phyloP scores from a whole-genome alignment of 2,888 invertebrate genomes.

The Embidobia sp. region DNA sequence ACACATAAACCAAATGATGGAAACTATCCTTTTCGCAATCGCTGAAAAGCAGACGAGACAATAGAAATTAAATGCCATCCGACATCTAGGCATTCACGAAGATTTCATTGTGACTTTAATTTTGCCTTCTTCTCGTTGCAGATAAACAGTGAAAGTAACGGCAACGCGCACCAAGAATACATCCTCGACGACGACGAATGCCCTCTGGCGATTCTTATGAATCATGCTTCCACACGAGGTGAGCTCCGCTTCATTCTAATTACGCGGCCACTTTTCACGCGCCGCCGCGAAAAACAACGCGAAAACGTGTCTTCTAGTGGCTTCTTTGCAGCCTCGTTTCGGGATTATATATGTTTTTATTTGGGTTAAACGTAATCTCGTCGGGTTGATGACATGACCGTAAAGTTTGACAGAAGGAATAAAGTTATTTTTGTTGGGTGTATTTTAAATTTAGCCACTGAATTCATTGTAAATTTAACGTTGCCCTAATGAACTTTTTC shows the following conservation, averaged over 20 bases:
- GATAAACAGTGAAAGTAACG: constrained; percentile 82
- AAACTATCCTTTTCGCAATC: constrained; percentile 3
- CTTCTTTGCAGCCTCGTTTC: constrained; percentile 11
- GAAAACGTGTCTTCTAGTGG: background rate
- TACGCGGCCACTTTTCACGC: constrained; percentile 16
- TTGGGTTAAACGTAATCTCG: constrained; percentile 20
- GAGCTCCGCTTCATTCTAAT: constrained; percentile 81
- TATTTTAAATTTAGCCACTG: too few species aligned
- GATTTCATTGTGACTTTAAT: constrained; percentile 38
- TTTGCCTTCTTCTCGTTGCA: constrained; percentile 65
- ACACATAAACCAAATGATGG: too few species aligned
- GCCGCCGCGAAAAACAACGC: background rate
- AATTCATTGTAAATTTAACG: too few species aligned
- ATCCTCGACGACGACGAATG: constrained; percentile 98
- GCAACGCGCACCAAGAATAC: constrained; percentile 91
- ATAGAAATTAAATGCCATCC: constrained; percentile 48
- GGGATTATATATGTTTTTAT: constrained; percentile 11
- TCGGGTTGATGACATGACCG: constrained; percentile 2
- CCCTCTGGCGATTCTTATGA: constrained; percentile 96
- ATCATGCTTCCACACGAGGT: constrained; percentile 93
- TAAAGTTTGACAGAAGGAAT: too few species aligned
- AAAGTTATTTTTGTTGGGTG: background rate
- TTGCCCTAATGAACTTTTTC: too few species aligned
- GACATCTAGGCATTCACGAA: background rate
- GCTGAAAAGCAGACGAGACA: constrained; percentile 27